Base-by-base conservation (phyloP, 2,888 invertebrate species). In the Oegoconia quadripuncta region DNA sequence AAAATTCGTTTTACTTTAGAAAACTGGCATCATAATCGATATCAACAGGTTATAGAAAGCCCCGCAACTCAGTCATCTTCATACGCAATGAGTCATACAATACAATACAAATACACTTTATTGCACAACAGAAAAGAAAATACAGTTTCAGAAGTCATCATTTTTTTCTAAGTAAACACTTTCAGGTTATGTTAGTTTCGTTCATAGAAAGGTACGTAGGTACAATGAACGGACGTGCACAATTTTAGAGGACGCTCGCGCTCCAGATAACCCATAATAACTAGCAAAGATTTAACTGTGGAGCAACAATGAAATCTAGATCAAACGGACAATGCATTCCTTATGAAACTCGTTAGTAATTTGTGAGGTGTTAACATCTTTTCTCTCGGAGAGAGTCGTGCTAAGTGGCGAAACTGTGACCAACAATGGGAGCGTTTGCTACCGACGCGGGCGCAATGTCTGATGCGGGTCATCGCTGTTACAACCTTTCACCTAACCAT, bases 401-500 rank as follows among this genome's bases (percentile, higher is more conserved):
- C 66, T 81, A 81, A 82, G 65, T 83, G 77, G 77, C 69, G 81
- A 82, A 82, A 84, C 72, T 65, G 59, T 39, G 54, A 57, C 59
- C 51, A 46, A 77, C 76, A 79, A 78, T 80, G 60, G 64, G 64
- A 61, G 57, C 52, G 60, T 56, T 59, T 48, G 61, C 63, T 64
- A 62, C 65, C 46, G 29, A 39, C 31, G 43, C 34, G 35, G 22
- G 41, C 42, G 39, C 41, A 16, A 25, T 59, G 55, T 62, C 58
- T 56, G 59, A 55, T 55, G 54, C 66, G 65, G 79, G 78, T 77
- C 78, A 81, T 75, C 75, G 72, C 69, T n/a, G 60, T 64, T 68
- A 59, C 65, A 66, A 74, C 79, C 80, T 80, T 79, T 81, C 81
- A 74, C 80, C 65, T n/a, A n/a, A n/a, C n/a, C n/a, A n/a, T n/a